A percentile compares a stretch with the other conserved stretches of the same genome.
Conservation (phyloP, 1,140 invertebrate species). For the Temnothorax curvispinosus region DNA sequence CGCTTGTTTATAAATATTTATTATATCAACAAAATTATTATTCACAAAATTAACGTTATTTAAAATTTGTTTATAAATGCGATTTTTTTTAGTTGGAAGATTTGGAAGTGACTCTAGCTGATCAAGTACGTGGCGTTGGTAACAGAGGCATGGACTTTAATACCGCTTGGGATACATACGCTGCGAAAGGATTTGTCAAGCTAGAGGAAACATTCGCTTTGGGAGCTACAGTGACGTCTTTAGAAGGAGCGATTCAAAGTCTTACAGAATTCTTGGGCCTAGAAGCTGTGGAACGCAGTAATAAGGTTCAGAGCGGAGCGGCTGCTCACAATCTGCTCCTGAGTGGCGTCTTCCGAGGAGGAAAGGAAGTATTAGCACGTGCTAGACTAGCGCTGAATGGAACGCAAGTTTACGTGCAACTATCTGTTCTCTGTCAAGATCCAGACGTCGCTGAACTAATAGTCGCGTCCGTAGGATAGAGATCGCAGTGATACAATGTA, state of each 20-base stretch:
- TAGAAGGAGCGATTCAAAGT: slow-evolving; percentile 96
- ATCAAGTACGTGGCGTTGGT: slow-evolving; percentile 95
- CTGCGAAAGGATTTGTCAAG: slow-evolving; percentile 88
- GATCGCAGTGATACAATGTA: slow-evolving; percentile 63
- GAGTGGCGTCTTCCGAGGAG: slow-evolving; percentile 94
- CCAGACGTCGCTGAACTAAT: slow-evolving; percentile 94
- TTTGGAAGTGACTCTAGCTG: slow-evolving; percentile 94
- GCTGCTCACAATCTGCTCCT: slow-evolving; percentile 93
- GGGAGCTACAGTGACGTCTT: slow-evolving; percentile 90
- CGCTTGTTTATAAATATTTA: not conserved
- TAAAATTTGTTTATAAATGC: too few relatives aligned
- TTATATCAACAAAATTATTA: slow-evolving; percentile 1
- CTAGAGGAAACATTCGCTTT: slow-evolving; percentile 96
- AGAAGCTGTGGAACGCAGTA: slow-evolving; percentile 93
- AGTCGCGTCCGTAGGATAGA: slow-evolving; percentile 94
- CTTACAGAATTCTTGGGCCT: slow-evolving; percentile 95
- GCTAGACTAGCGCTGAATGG: slow-evolving; percentile 93
- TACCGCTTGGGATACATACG: slow-evolving; percentile 90
- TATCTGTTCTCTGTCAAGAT: slow-evolving; percentile 90
- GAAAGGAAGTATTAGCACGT: slow-evolving; percentile 94
- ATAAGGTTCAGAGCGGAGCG: slow-evolving; percentile 94
- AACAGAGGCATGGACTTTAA: slow-evolving; percentile 87
- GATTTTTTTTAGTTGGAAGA: slow-evolving; percentile 93
- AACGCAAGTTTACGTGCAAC: slow-evolving; percentile 91
- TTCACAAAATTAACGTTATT: not conserved